Base-by-base conservation (phyloP, 2,797 vertebrate genomes). In the Chaunax sp. region DNA sequence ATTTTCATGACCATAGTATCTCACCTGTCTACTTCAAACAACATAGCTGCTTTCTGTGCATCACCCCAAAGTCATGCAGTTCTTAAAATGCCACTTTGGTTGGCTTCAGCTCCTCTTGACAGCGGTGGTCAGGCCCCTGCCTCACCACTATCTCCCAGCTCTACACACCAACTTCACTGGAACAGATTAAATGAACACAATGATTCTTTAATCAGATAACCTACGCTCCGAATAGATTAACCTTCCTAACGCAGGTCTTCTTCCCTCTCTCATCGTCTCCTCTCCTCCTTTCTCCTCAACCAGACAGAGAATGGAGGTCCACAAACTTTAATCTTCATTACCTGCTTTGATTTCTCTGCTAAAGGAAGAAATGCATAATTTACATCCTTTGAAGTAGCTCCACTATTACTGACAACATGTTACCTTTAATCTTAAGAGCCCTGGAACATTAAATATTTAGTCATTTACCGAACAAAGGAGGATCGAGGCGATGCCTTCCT, bases 401-500 rank as follows among this genome's bases (percentile, higher is more conserved):
- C 90, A 92, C 92, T 93, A 93, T 93, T 93, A 93, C 93, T 93
- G 92, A 94, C 93, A 94, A 93, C 93, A 93, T 94, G 91, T 92
- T 95, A 94, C 92, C 94, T 94, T 94, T 94, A 94, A 94, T 94
- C 93, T 94, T 92, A 92, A 89, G 89, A 92, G 91, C 89, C 92
- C 91, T 56, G 82, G 87, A 93, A 93, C 93, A 94, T 94, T 93
- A 94, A 94, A 94, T 94, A 94, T 94, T 94, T 94, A 94, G 92
- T 92, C 88, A 90, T 92, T 93, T 91, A 89, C 90, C 65, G 92
- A 94, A 94, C 93, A 94, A 94, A 94, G 91, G 92, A 91, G 89
- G 82, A 89, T 87, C 73, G 80, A 84, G 89, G 90, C 90, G 75
- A 87, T 90, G 87, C 89, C 87, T 89, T 87, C 84, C 81, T 89